These are phyloP conservation scores for Pecten maximus DNA, from an alignment of 2,888 invertebrate species.

Conservation along the genomic window DNA sequence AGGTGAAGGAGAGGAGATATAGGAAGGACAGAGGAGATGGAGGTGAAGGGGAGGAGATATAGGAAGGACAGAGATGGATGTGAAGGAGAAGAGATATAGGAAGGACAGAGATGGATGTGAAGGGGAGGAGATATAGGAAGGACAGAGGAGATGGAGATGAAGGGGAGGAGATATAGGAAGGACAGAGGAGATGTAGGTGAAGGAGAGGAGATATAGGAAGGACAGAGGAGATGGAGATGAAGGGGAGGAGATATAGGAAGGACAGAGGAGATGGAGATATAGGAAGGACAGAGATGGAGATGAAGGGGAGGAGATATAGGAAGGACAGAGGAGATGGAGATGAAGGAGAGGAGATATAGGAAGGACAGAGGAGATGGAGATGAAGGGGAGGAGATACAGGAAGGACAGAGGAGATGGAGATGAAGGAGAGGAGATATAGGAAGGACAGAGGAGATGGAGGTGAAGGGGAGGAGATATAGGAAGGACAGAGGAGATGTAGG, in stretches of 20 bases:
- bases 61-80: not conserved
- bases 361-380: too few relatives aligned
- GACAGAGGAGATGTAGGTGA: not conserved
- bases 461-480: not conserved
- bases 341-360: not conserved
- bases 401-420: not conserved
- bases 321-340: not conserved
- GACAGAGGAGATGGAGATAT: not conserved
- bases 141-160: not conserved
- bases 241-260: too few relatives aligned
- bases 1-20: too few relatives aligned
- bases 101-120: not conserved
- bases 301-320: not conserved
- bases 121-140: too few relatives aligned
- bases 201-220: not conserved
- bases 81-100: not conserved
- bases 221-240: not conserved
- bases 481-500: too few relatives aligned
- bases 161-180: not conserved
- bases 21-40: too few relatives aligned
- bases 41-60: too few relatives aligned
- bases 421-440: not conserved
- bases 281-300: not conserved
- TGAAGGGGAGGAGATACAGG: not conserved
- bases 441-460: too few relatives aligned